Base-by-base conservation (phyloP, 2,113 vertebrate species). In the Gobio gobio region DNA sequence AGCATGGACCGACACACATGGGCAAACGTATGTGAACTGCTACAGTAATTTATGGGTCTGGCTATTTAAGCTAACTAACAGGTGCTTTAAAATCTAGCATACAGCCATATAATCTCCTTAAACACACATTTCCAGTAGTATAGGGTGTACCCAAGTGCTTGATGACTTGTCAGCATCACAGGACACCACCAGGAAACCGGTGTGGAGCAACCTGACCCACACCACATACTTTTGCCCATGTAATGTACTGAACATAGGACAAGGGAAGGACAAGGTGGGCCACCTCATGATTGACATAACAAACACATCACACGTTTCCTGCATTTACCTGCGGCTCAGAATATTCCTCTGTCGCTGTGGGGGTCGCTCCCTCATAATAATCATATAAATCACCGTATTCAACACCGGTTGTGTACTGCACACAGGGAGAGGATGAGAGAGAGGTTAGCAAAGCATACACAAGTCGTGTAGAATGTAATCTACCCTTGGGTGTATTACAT, bases 331-430 rank as follows among this genome's bases (percentile, higher is more conserved):
- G 96, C 49, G 96, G 95, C 90, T 96, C 96, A 82, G 95, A 93
- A 94, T 97, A 91, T 90, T 96, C 96, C 89, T 96, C 95, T 0
- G 86, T 94, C 81, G 96, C 96, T 94, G 94, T 94, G 86, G 97
- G 94, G 91, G 93, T 94, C 94, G 95, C 94, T 94, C 95, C 95
- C 86, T 98, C 97, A 94, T 96, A 95, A 96, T 99, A 97, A 90
- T 99, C 97, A 97, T 98, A 98, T 92, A 90, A 92, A 79, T 97
- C 96, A 96, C 96, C 95, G 59, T 98, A 97, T 92, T 97, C 92
- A 95, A 96, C 92, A 92, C 96, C 96, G 90, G 97, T 95, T 91
- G 94, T 88, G 91, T 98, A 98, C 98, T 99, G 94, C 86, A 94
- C 95, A 84, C 89, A 89, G 93, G 93, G 93, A 92, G 89, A 92